These are phyloP conservation scores for Tamias sibiricus DNA, from an alignment of 2,113 vertebrate species.

Conservation along the genomic window DNA sequence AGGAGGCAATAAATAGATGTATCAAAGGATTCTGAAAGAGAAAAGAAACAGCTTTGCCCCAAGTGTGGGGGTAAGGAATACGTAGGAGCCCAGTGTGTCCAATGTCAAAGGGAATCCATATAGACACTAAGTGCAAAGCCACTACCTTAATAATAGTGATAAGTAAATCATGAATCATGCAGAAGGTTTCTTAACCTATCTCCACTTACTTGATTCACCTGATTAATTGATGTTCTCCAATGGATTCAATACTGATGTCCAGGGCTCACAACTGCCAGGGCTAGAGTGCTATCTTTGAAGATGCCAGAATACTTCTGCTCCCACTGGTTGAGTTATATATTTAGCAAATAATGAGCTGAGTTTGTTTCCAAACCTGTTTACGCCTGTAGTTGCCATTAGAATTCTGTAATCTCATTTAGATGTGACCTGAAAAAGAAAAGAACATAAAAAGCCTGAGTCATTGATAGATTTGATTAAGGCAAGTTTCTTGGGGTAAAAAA, in stretches of 20 bases:
- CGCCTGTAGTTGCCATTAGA: constrained; percentile 34
- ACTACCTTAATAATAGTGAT: neutral
- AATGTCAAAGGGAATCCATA: neutral
- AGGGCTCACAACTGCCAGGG: neutral
- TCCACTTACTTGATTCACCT: neutral
- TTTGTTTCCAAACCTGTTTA: constrained; percentile 15
- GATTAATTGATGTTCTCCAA: neutral
- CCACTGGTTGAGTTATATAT: constrained; percentile 13
- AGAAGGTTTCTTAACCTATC: neutral
- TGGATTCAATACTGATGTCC: neutral
- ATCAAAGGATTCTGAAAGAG: constrained; percentile 10
- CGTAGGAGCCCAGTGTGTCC: neutral
- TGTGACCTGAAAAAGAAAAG: constrained; percentile 15
- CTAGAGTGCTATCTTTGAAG: neutral
- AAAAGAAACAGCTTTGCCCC: constrained; percentile 14
- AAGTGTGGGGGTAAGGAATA: neutral
- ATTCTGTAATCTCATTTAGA: constrained; percentile 23
- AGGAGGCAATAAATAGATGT: neutral
- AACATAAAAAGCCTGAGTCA: neutral
- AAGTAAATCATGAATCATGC: neutral
- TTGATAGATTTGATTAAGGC: constrained; percentile 47
- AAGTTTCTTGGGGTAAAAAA: neutral
- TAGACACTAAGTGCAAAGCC: neutral
- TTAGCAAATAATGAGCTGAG: neutral
- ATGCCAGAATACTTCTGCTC: neutral